Evolutionary conservation across 2,113 vertebrate genomes (phyloP), one percentile per base, ranked within the genome.

Genomic region (Lophotis ruficrista): DNA sequence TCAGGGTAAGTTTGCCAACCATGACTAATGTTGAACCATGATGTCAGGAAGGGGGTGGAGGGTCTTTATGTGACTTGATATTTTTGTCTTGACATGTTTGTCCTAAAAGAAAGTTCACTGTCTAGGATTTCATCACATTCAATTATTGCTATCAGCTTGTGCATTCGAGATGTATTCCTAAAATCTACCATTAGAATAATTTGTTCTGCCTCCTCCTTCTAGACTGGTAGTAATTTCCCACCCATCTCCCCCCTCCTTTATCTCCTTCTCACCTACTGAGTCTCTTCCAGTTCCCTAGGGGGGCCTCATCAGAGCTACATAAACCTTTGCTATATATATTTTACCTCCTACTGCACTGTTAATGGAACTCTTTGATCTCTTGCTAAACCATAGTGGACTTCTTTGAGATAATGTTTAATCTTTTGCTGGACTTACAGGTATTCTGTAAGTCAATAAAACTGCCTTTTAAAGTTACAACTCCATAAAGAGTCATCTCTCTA

Each of bases 131-230:
- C 87, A 72, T 95, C 87, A 83, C 77, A 90, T 94, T 93, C 84
- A 92, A 86, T 97, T 94, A 93, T 78, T 96, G 70, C 83, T 64
- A 94, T 94, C 91, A 87, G 54, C 64, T 94, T 97, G 70, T 84
- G 84, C 65, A 96, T 96, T 94, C 17, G 10, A 91, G 93, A 81
- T 92, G 35, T 94, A 75, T 93, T 96, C 71, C 85, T 87, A 71
- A 96, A 94, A 97, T 94, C 85, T 95, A 70, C 93, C 92, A 95
- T 96, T 96, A 95, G 75, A 94, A 94, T 96, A 95, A 96, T 97
- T 95, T 97, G 89, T 87, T 94, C 94, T 95, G 48, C 89, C 85
- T 95, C 83, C 82, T 92, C 83, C 56, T 96, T 94, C 87, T 88
- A 96, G 83, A 96, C 82, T 86, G 92, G 92, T 64, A 97, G 96